Conservation (phyloP, 2,888 invertebrate species). For the Tuta absoluta region DNA sequence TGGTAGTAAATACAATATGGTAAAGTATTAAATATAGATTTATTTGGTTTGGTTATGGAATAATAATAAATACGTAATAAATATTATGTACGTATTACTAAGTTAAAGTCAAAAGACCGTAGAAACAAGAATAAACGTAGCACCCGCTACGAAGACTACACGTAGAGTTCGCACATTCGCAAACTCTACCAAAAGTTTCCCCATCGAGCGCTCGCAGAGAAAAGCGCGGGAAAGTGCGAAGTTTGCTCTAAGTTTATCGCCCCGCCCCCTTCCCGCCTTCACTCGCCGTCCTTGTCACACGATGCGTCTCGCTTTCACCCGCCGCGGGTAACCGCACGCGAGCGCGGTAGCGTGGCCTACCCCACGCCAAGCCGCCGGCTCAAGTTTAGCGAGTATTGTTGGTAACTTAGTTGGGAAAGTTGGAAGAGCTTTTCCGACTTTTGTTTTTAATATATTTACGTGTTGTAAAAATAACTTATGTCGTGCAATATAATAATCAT, state of each 20-base stretch:
- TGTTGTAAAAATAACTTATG: too few relatives aligned
- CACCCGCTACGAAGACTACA: neutral
- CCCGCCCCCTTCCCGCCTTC: conserved; percentile 43
- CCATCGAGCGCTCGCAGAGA: neutral
- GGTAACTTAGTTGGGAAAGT: neutral
- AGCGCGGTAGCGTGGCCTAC: conserved; percentile 45
- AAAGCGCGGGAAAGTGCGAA: conserved; percentile 74
- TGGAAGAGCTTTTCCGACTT: neutral
- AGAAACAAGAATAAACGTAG: neutral
- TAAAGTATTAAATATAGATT: too few relatives aligned
- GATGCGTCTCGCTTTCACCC: conserved; percentile 55
- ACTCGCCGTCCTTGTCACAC: conserved; percentile 47
- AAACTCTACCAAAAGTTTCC: neutral
- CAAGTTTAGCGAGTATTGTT: conserved; percentile 17
- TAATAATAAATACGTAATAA: too few relatives aligned
- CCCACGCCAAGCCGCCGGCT: conserved; percentile 25
- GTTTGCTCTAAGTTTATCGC: conserved; percentile 57
- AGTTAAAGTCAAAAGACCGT: too few relatives aligned
- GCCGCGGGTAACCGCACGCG: conserved; percentile 65
- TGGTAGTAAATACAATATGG: too few relatives aligned
- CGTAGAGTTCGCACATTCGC: neutral
- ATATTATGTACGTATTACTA: too few relatives aligned
- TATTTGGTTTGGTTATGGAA: too few relatives aligned
- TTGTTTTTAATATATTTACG: neutral
- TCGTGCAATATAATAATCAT: too few relatives aligned